A percentile compares a stretch with the other conserved stretches of the same genome.
Conservation (phyloP, 2,113 vertebrate genomes). For the Oxyruncus cristatus region DNA sequence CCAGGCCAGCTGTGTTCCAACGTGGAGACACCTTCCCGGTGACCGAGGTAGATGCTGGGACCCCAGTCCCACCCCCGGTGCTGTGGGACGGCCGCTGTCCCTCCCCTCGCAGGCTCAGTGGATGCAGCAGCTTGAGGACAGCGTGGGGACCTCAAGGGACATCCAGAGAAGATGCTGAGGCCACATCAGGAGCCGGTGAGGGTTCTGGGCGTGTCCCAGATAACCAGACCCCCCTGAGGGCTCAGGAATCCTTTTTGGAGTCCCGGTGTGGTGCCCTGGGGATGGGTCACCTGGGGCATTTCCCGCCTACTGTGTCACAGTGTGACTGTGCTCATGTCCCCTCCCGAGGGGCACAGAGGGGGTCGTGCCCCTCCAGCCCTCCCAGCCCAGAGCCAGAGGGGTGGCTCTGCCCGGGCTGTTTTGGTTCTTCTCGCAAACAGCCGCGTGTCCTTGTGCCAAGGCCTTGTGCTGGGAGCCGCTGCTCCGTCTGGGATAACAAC, state of each 20-base stretch:
- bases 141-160: neutral
- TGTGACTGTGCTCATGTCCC: neutral
- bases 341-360: neutral
- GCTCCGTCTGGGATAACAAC: neutral
- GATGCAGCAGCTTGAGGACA: neutral
- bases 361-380: fast-evolving
- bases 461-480: neutral
- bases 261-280: neutral
- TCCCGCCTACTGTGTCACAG: fast-evolving
- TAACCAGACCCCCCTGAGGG: neutral
- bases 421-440: neutral
- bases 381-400: neutral
- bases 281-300: fast-evolving
- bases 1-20: fast-evolving
- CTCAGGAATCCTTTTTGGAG: neutral
- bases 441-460: slow-evolving; percentile 13
- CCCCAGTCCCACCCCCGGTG: neutral
- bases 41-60: neutral
- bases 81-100: neutral
- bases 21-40: fast-evolving
- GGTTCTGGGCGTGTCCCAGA: neutral
- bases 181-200: neutral
- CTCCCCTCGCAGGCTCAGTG: neutral
- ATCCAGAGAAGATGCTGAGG: neutral
- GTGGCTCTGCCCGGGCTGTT: neutral